These are phyloP conservation scores for Apodemus agrarius DNA, from an alignment of 2,797 vertebrate species.

Conservation along the genomic window DNA sequence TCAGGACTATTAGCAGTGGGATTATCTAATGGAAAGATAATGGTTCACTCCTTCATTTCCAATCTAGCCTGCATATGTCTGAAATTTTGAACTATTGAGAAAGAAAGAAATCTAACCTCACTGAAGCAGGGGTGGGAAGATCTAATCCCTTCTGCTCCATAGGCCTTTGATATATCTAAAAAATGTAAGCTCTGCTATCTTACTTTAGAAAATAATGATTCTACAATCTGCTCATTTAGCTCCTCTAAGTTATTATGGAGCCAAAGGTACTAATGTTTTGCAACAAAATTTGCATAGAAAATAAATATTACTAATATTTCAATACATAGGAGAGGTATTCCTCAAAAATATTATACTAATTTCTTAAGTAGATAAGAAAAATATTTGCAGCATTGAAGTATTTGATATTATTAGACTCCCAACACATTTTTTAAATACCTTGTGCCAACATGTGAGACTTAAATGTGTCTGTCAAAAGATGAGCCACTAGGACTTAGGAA, in stretches of 20 bases:
- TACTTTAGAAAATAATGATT: background rate
- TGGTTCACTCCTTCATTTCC: background rate
- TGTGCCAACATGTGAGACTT: constrained; percentile 1
- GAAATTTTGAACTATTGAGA: background rate
- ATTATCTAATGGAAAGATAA: constrained; percentile 5
- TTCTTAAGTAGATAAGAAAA: constrained; percentile 10
- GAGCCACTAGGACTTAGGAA: background rate
- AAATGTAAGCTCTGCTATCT: background rate
- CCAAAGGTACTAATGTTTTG: background rate
- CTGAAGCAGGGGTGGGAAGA: background rate
- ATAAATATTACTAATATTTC: background rate
- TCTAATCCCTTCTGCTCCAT: background rate
- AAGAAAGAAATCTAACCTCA: background rate
- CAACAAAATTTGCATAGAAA: background rate
- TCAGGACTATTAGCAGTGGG: background rate
- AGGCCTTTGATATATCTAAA: too few relatives aligned
- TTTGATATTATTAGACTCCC: background rate
- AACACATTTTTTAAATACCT: constrained; percentile 33
- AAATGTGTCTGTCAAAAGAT: constrained; percentile 28
- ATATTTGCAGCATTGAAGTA: background rate
- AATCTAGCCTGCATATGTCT: background rate
- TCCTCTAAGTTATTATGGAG: background rate
- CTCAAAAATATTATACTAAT: constrained; percentile 5
- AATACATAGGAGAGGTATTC: background rate
- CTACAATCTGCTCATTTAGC: background rate